Base-by-base conservation (phyloP, 2,797 vertebrate genomes). In the Tadarida brasiliensis region DNA sequence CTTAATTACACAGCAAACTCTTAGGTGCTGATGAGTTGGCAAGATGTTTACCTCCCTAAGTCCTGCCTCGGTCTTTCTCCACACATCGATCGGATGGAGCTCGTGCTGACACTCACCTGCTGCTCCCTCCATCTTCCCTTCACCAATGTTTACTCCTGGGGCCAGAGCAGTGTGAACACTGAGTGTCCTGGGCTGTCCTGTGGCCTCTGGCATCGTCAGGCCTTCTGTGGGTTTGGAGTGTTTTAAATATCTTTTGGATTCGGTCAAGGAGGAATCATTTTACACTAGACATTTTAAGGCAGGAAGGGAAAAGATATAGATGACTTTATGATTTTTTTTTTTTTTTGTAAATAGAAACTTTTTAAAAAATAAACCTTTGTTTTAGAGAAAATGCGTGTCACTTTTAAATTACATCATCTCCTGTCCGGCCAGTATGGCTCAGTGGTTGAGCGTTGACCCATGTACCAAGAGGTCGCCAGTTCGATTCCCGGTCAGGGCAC, bases 191-290 rank as follows among this genome's bases (percentile, higher is more conserved):
- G 28, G n/a, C 47, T 59, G 49, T 39, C 33, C 19, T 59, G 68
- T 24, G 16, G 11, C 15, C n/a, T 17, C 24, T 68, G 87, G 47
- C 44, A 74, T n/a, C 67, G 11, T 81, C 74, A 17, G 44, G 73
- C 57, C 71, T 96, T 51, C 80, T 78, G 14, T 74, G 77, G 35
- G 47, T 68, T 91, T 88, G 51, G 11, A 44, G 33, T 73, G 24
- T 90, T 85, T 77, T 70, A 56, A 77, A 22, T 92, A 68, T 65
- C n/a, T 74, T 91, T 94, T 86, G 57, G 92, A 87, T 74, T 95
- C 56, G 83, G 20, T 81, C 56, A 77, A 17, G 30, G 74, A 78
- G 68, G 63, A 90, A 86, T 96, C 90, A 84, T 93, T 95, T 88
- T 11, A 87, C 24, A 51, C 12, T 78, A 54, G 77, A 81, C 44